These are phyloP conservation scores for Rhabdornis inornatus DNA, from an alignment of 2,113 vertebrate species.

Conservation along the genomic window DNA sequence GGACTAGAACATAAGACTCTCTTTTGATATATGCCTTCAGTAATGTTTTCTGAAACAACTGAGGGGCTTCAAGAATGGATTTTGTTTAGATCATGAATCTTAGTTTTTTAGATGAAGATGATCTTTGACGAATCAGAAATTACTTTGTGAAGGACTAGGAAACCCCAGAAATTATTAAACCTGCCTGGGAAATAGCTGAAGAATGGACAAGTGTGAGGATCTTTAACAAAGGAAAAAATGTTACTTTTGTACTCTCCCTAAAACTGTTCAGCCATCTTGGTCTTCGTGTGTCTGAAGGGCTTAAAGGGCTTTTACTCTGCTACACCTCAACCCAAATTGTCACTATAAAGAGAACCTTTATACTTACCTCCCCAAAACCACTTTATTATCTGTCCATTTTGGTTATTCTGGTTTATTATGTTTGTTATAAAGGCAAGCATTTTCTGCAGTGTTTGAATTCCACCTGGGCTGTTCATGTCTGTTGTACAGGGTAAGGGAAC, in stretches of 20 bases:
- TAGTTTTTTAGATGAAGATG: constrained; percentile 35
- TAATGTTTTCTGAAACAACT: constrained; percentile 3
- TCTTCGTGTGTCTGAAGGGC: not conserved
- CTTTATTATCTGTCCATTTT: not conserved
- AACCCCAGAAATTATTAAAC: not conserved
- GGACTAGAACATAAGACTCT: not conserved
- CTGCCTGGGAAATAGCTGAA: not conserved
- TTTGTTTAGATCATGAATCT: constrained; percentile 44
- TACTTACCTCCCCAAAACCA: not conserved
- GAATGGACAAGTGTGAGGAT: not conserved
- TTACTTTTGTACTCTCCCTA: not conserved
- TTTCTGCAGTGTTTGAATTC: not conserved
- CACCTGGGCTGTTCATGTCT: not conserved
- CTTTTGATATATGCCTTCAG: constrained; percentile 23
- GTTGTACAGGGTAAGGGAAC: not conserved
- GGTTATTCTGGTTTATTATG: not conserved
- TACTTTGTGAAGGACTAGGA: not conserved
- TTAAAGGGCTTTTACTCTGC: not conserved
- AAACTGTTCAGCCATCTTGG: not conserved
- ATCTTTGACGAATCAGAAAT: constrained; percentile 42
- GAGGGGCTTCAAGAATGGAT: not conserved
- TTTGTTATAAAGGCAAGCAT: not conserved
- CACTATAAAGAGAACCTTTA: not conserved
- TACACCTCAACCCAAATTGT: not conserved
- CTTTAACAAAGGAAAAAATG: not conserved